phyloP scores from a whole-genome alignment of 2,113 vertebrate species.

The Saguinus midas region DNA sequence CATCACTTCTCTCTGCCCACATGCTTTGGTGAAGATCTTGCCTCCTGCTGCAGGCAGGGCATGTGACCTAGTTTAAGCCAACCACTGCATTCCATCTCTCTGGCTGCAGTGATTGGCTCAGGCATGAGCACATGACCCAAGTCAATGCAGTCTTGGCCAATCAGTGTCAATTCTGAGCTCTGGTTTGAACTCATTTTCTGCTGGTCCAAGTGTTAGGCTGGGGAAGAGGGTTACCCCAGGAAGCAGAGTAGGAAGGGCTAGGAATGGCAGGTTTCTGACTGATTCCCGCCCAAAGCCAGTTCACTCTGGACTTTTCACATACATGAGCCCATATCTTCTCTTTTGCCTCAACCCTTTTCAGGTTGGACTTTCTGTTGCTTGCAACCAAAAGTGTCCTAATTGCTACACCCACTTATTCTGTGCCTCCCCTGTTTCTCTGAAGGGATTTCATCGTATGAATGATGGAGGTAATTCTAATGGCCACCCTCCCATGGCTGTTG shows the following conservation, averaged over 20 bases:
- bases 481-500: not conserved
- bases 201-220: not conserved
- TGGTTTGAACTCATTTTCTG: not conserved
- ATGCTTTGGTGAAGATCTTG: not conserved
- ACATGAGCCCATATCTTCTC: not conserved
- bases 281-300: not conserved
- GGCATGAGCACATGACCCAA: not conserved
- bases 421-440: not conserved
- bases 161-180: not conserved
- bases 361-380: not conserved
- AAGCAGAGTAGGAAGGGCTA: not conserved
- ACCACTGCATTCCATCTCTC: not conserved
- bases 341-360: not conserved
- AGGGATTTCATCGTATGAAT: not conserved
- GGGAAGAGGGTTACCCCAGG: not conserved
- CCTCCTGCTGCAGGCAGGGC: not conserved
- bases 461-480: not conserved
- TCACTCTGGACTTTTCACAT: not conserved
- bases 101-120: not conserved
- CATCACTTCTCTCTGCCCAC: too few relatives aligned
- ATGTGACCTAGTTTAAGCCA: not conserved
- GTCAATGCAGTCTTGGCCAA: not conserved
- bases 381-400: not conserved
- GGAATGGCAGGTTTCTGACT: not conserved
- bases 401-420: not conserved